These are phyloP conservation scores for Syrista parreyssii DNA, from an alignment of 2,888 invertebrate genomes.

Conservation along the genomic window DNA sequence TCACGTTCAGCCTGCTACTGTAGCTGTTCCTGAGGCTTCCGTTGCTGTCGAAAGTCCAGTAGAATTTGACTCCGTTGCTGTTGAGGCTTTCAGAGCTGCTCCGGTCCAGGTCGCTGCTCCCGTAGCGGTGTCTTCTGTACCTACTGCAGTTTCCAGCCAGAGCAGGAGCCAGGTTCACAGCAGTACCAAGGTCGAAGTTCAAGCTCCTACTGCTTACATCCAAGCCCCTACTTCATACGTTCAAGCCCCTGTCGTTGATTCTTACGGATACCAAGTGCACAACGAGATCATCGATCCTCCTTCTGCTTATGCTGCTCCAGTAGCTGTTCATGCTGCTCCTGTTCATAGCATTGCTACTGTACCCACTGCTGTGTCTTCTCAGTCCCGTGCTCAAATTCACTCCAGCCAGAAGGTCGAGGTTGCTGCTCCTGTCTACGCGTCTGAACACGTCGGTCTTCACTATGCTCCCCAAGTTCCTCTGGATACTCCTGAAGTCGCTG, in stretches of 20 bases:
- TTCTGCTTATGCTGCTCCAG: conserved; percentile 1
- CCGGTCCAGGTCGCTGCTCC: conserved; percentile 42
- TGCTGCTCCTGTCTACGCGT: conserved; percentile 2
- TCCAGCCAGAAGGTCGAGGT: conserved; percentile 8
- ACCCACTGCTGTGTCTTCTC: conserved; percentile 56
- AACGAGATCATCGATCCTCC: conserved; percentile 11
- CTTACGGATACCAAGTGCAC: conserved; percentile 9
- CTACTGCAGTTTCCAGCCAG: conserved; percentile 57
- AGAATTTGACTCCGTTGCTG: conserved; percentile 17
- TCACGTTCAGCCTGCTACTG: neutral
- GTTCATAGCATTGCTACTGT: conserved; percentile 37
- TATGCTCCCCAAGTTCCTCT: neutral
- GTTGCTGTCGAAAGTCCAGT: conserved; percentile 14
- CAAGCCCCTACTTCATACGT: conserved; percentile 3
- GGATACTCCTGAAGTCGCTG: conserved; percentile 20
- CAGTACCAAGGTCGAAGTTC: conserved; percentile 17
- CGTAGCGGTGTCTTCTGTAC: conserved; percentile 36
- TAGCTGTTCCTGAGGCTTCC: neutral
- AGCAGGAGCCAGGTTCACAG: conserved; percentile 24
- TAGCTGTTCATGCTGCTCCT: conserved; percentile 30
- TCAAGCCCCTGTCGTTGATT: conserved; percentile 11
- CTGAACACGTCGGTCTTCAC: conserved; percentile 1
- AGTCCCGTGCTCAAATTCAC: conserved; percentile 27
- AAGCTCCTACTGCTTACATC: neutral
- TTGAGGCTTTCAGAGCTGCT: conserved; percentile 31